These are phyloP conservation scores for Sciurus vulgaris DNA, from an alignment of 2,797 vertebrate species.

Conservation along the genomic window DNA sequence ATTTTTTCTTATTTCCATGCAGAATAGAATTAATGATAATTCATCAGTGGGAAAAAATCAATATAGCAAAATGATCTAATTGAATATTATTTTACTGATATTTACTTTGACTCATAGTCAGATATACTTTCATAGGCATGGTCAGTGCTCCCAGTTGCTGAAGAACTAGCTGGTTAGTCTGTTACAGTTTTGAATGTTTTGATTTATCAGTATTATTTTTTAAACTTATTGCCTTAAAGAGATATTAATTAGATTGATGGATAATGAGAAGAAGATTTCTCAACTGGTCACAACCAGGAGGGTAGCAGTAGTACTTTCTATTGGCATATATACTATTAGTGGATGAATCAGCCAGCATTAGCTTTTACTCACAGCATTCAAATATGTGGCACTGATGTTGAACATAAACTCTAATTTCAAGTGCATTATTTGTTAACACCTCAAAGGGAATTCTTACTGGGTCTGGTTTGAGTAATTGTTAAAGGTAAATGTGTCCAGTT, in stretches of 20 bases:
- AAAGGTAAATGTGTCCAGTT: background rate
- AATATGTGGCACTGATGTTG: background rate
- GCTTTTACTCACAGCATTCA: background rate
- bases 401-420: background rate
- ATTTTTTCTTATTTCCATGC: background rate
- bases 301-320: background rate
- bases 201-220: background rate
- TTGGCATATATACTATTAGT: background rate
- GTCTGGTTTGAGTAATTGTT: background rate
- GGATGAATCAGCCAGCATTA: background rate
- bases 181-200: background rate
- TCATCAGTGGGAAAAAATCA: conserved; percentile 1
- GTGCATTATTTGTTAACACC: background rate
- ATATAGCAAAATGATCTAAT: background rate
- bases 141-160: background rate
- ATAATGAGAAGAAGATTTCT: background rate
- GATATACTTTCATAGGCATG: background rate
- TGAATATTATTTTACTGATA: background rate
- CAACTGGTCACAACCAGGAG: background rate
- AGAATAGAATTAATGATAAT: conserved; percentile 13
- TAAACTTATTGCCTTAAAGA: background rate
- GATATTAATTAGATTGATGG: background rate
- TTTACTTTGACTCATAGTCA: background rate
- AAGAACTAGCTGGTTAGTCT: background rate
- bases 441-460: background rate